Conservation (phyloP, 1,140 invertebrate species). For the Goniozus legneri region DNA sequence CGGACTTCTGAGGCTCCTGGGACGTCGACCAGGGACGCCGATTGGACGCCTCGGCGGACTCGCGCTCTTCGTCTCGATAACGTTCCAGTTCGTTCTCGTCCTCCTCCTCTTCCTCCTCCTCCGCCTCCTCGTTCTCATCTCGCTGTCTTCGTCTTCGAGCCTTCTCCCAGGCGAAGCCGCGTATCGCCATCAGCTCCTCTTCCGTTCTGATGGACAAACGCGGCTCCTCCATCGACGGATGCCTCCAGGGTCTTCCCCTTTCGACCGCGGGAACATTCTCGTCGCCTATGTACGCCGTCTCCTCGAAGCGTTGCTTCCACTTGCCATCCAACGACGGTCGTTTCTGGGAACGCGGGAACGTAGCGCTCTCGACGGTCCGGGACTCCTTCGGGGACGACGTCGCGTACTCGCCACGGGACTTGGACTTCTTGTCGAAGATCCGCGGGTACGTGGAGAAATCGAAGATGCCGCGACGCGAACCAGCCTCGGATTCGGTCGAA, state of each 20-base stretch:
- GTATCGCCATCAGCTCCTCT: constrained; percentile 15
- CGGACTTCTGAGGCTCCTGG: constrained; percentile 16
- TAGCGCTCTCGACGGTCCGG: constrained; percentile 51
- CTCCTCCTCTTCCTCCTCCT: constrained; percentile 13
- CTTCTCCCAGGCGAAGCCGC: constrained; percentile 39
- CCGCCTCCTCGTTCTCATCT: constrained; percentile 1
- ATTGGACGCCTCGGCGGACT: constrained; percentile 19
- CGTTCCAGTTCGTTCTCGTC: constrained; percentile 20
- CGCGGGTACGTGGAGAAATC: constrained; percentile 74
- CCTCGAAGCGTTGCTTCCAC: constrained; percentile 54
- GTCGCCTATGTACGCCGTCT: constrained; percentile 34
- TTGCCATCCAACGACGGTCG: constrained; percentile 43
- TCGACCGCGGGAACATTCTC: constrained; percentile 29
- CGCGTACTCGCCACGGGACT: constrained; percentile 45
- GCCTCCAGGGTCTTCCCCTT: constrained; percentile 49
- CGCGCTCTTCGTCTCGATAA: constrained; percentile 32
- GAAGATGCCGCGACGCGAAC: constrained; percentile 61
- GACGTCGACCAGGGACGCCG: constrained; percentile 3
- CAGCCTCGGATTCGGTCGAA: constrained; percentile 1
- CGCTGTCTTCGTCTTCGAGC: constrained; percentile 10
- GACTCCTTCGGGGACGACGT: constrained; percentile 46
- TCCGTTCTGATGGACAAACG: constrained; percentile 29
- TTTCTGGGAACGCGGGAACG: constrained; percentile 49
- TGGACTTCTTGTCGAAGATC: constrained; percentile 64
- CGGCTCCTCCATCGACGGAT: constrained; percentile 49